These are phyloP conservation scores for Artemia sinica DNA, from an alignment of 2,888 invertebrate species.

Conservation along the genomic window DNA sequence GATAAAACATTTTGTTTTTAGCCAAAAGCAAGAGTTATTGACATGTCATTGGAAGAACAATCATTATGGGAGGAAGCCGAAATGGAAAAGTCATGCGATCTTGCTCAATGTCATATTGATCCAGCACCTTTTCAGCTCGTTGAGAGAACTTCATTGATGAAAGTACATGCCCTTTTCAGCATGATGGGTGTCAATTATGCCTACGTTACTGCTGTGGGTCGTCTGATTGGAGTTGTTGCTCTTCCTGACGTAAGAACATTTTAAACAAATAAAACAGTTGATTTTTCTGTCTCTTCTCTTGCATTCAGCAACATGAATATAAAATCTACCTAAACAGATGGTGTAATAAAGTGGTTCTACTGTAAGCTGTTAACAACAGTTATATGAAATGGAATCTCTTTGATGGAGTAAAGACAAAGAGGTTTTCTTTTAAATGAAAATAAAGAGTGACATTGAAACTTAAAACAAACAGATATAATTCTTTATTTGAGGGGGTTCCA, in stretches of 20 bases:
- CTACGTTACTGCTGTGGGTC: conserved; percentile 88
- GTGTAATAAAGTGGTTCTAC: too few species aligned
- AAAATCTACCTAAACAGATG: too few species aligned
- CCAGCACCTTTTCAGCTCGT: conserved; percentile 95
- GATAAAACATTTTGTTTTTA: conserved; percentile 30
- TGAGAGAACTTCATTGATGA: conserved; percentile 75
- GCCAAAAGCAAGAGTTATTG: conserved; percentile 73
- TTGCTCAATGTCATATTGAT: conserved; percentile 64
- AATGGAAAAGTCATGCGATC: conserved; percentile 61
- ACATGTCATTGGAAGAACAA: conserved; percentile 85
- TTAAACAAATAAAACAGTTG: too few species aligned
- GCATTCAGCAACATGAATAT: too few species aligned
- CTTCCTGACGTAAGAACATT: conserved; percentile 60
- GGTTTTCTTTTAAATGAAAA: too few species aligned
- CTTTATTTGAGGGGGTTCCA: too few species aligned
- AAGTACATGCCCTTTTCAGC: conserved; percentile 95
- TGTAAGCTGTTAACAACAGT: too few species aligned
- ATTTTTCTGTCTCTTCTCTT: too few species aligned
- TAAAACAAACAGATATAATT: too few species aligned
- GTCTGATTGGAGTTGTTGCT: conserved; percentile 85
- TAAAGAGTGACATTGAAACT: too few species aligned
- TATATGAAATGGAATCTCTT: too few species aligned
- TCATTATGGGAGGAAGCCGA: conserved; percentile 81
- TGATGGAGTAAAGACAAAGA: too few species aligned
- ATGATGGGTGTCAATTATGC: conserved; percentile 92